phyloP scores from a whole-genome alignment of 1,140 invertebrate species.

The Araneus ventricosus region DNA sequence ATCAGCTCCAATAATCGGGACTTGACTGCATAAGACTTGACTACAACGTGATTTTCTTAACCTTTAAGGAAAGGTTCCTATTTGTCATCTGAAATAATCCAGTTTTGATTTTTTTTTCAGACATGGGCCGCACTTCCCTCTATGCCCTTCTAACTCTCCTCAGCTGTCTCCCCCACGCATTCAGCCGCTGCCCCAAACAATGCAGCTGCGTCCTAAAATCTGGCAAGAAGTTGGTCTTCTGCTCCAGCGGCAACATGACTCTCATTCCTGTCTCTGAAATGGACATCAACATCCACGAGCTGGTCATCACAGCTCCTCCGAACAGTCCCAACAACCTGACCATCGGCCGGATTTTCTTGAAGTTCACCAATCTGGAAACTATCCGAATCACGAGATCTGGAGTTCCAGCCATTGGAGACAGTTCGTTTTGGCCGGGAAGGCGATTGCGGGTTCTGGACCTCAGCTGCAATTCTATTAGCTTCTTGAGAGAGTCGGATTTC shows the following conservation, averaged over 20 bases:
- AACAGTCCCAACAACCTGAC: slow-evolving; percentile 85
- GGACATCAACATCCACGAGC: slow-evolving; percentile 84
- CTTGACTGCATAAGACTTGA: not conserved
- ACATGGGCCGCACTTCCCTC: not conserved
- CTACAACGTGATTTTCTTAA: not conserved
- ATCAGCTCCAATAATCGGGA: too few relatives aligned
- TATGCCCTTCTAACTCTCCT: slow-evolving; percentile 12
- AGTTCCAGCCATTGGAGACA: slow-evolving; percentile 88
- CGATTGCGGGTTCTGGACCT: slow-evolving; percentile 86
- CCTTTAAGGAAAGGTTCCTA: too few relatives aligned
- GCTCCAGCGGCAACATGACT: slow-evolving; percentile 83
- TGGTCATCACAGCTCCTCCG: slow-evolving; percentile 86
- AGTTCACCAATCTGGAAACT: slow-evolving; percentile 86
- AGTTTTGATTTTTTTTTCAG: not conserved
- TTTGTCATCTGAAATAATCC: not conserved
- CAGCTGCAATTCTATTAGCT: slow-evolving; percentile 87
- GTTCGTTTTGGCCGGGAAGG: slow-evolving; percentile 88
- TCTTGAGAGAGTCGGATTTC: slow-evolving; percentile 82
- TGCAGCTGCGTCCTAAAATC: slow-evolving; percentile 79
- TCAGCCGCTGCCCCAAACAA: slow-evolving; percentile 76
- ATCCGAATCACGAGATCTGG: slow-evolving; percentile 88
- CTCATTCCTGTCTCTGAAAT: slow-evolving; percentile 84
- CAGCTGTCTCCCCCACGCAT: not conserved
- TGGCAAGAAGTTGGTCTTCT: slow-evolving; percentile 79
- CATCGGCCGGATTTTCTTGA: slow-evolving; percentile 87